These are phyloP conservation scores for Mesocentrotus franciscanus DNA, from an alignment of 53 echinoderm and acorn worm species.

Conservation along the genomic window DNA sequence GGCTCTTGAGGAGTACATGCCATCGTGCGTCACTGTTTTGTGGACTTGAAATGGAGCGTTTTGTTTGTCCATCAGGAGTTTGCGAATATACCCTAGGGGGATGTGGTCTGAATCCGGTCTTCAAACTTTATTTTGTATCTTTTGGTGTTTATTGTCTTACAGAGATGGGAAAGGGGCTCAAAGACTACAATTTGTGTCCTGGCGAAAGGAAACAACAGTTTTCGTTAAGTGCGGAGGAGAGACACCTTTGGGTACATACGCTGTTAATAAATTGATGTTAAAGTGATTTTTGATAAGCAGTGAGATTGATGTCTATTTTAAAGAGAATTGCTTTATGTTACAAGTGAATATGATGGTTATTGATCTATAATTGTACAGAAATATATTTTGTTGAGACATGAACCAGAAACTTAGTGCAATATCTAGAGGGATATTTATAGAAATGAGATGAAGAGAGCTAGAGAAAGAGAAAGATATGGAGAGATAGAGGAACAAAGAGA, in stretches of 20 bases:
- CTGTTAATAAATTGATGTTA: not conserved
- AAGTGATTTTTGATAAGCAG: not conserved
- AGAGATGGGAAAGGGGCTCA: not conserved
- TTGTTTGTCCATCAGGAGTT: slow-evolving; percentile 32
- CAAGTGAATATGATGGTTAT: too few species aligned
- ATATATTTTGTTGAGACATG: too few species aligned
- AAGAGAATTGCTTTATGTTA: too few species aligned
- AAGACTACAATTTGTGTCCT: not conserved
- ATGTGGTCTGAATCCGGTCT: not conserved
- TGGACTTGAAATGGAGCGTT: not conserved
- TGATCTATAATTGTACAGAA: too few species aligned
- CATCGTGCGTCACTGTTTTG: not conserved
- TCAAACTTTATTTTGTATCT: not conserved
- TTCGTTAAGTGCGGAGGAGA: not conserved
- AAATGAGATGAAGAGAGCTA: too few species aligned
- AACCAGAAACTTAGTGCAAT: too few species aligned
- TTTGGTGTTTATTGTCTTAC: not conserved
- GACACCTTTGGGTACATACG: not conserved
- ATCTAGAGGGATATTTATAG: too few species aligned
- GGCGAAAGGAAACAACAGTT: not conserved
- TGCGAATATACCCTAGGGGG: not conserved
- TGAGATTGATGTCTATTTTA: too few species aligned
- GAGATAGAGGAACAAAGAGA: too few species aligned
- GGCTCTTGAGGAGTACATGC: not conserved
- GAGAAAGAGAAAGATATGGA: too few species aligned